phyloP scores from a whole-genome alignment of 2,888 invertebrate genomes.

The Gisinianus flammeolus region DNA sequence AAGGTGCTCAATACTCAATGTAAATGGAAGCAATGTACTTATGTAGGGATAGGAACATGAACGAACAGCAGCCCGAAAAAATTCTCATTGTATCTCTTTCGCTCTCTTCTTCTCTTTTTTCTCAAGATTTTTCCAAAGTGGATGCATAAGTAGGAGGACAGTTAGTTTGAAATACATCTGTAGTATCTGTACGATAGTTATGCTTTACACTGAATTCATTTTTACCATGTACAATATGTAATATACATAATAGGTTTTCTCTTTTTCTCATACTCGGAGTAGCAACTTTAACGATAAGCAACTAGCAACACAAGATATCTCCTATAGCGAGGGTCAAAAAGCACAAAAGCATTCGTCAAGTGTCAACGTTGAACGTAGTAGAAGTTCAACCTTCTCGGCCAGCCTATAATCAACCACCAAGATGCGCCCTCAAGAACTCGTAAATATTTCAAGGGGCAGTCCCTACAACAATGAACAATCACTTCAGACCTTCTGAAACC shows the following conservation, averaged over 20 bases:
- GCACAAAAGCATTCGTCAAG: constrained; percentile 42
- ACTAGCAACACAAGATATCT: neutral
- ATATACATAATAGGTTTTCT: no score
- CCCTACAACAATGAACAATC: constrained; percentile 25
- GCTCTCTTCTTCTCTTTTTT: no score
- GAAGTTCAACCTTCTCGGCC: no score
- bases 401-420: constrained; percentile 37
- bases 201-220: no score
- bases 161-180: neutral
- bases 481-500: neutral
- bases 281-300: no score
- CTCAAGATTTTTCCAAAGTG: neutral
- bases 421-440: constrained; percentile 31
- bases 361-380: no score
- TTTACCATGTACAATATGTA: no score
- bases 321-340: constrained; percentile 36
- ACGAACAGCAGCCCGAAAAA: neutral
- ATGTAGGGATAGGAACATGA: no score
- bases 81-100: no score
- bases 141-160: constrained; percentile 2
- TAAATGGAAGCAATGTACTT: neutral
- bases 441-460: constrained; percentile 31
- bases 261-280: no score
- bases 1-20: neutral
- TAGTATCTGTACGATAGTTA: no score